phyloP scores from a whole-genome alignment of 2,888 invertebrate species.

The Sphecodes monilicornis region DNA sequence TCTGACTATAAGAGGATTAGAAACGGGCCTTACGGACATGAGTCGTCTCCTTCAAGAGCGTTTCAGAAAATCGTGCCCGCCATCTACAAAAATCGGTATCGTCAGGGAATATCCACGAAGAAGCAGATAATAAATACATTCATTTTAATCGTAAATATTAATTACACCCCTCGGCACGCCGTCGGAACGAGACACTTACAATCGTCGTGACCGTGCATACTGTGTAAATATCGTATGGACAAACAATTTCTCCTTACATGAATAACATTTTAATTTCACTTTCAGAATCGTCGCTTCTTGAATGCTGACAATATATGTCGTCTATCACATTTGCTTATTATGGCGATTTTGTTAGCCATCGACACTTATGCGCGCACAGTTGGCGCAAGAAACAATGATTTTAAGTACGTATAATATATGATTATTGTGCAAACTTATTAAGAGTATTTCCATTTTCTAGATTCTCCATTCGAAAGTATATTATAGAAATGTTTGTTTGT shows the following conservation, averaged over 20 bases:
- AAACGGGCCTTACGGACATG: slow-evolving; percentile 35
- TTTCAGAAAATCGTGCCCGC: background rate
- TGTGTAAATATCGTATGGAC: background rate
- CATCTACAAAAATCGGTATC: slow-evolving; percentile 1
- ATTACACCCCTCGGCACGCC: background rate
- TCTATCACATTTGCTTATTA: background rate
- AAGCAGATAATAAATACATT: background rate
- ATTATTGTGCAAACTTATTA: no score
- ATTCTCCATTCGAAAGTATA: no score
- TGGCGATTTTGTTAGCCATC: no score
- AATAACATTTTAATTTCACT: background rate
- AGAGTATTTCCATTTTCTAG: no score
- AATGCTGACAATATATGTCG: background rate
- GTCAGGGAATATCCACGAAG: background rate
- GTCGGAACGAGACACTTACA: background rate
- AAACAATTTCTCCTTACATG: background rate
- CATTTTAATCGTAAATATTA: background rate
- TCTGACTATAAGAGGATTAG: slow-evolving; percentile 33
- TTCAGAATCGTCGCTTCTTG: background rate
- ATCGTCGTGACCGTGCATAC: background rate
- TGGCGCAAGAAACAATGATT: no score
- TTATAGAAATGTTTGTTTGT: no score
- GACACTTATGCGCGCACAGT: no score
- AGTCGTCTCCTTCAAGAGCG: slow-evolving; percentile 34
- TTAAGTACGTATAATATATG: no score